Base-by-base conservation (phyloP, 2,797 vertebrate genomes). In the Neomorphus geoffroyi region DNA sequence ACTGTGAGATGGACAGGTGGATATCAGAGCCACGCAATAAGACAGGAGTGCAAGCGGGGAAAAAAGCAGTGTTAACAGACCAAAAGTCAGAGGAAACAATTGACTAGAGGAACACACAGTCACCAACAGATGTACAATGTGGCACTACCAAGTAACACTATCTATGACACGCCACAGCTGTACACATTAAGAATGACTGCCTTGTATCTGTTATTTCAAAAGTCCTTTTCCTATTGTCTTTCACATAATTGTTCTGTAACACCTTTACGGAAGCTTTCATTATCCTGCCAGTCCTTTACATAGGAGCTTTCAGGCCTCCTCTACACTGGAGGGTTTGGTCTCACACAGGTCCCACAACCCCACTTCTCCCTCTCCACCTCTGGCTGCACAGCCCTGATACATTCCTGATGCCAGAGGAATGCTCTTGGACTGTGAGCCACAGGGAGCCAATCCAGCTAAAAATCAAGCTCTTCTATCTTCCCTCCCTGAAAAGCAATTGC, bases 131-230 rank as follows among this genome's bases (percentile, higher is more conserved):
- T 72, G 90, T 48, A 84, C 30, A 53, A 90, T 4, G 0, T 77
- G 67, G 82, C 80, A 96, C 91, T 74, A 90, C 88, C 95, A 95
- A 96, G 91, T 90, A 90, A 93, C 45, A 66, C 80, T 37, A 86
- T 75, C 86, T 88, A 37, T 50, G 57, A 91, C 75, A 72, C 0
- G 0, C 33, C 89, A 94, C 94, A 94, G 92, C 92, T 96, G 89
- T 92, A 93, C 61, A 26, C 43, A 60, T 88, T 43, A 88, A 95
- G 92, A 96, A 96, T 90, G 82, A 86, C 66, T 58, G 88, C 54
- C 90, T 93, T 95, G 85, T 95, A 84, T 86, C 75, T 89, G 21
- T 51, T 66, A 72, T 74, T 82, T 88, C 73, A 90, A 83, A 54
- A 92, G 39, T 11, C 61, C 50, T 93, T 84, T 65, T 75, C 84